Conservation (phyloP, 2,113 vertebrate species). For the Xiphophorus maculatus region DNA sequence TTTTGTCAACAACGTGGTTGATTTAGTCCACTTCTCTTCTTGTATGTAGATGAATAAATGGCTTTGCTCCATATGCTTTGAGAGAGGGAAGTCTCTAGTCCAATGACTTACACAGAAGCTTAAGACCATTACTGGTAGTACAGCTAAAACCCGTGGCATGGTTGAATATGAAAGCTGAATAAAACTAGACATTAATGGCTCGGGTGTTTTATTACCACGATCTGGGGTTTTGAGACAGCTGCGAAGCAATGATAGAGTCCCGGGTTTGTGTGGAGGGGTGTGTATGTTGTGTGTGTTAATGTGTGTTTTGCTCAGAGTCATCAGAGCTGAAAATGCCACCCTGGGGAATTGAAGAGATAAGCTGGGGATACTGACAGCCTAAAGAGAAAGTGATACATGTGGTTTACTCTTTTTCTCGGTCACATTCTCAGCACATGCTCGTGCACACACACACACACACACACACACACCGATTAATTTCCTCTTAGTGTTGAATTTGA, state of each 20-base stretch:
- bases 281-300: constrained; percentile 47
- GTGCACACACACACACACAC: background rate
- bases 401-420: constrained; percentile 41
- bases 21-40: constrained; percentile 27
- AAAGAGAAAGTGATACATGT: constrained; percentile 33
- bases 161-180: constrained; percentile 59
- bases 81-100: constrained; percentile 13
- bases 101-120: constrained; percentile 34
- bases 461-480: background rate
- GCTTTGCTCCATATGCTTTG: constrained; percentile 20
- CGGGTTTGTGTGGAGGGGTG: constrained; percentile 39
- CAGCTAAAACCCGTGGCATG: constrained; percentile 53
- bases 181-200: constrained; percentile 68
- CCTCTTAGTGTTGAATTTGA: constrained; percentile 21
- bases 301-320: constrained; percentile 67
- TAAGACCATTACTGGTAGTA: constrained; percentile 29
- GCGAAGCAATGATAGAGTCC: constrained; percentile 69
- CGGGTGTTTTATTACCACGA: constrained; percentile 64
- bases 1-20: constrained; percentile 8
- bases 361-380: constrained; percentile 35
- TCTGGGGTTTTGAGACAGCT: constrained; percentile 67
- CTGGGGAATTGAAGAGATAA: constrained; percentile 58
- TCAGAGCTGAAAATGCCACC: constrained; percentile 76
- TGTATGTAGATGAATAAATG: constrained; percentile 31
- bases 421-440: constrained; percentile 10